Conservation (phyloP, 1,140 invertebrate genomes). For the Cecropterus lyciades region DNA sequence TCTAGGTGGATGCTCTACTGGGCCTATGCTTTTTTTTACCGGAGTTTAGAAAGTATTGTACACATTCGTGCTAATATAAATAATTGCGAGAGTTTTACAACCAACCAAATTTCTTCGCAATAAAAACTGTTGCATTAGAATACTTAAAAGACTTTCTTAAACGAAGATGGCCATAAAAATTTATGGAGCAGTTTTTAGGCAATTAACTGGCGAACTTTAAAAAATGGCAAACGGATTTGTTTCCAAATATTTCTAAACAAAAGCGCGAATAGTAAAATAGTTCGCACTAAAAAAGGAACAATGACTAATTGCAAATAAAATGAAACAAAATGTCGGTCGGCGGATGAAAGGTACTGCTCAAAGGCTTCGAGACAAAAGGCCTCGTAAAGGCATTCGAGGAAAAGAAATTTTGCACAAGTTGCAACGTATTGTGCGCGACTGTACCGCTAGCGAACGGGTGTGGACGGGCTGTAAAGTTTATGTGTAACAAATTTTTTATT, state of each 20-base stretch:
- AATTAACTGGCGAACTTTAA: slow-evolving; percentile 13
- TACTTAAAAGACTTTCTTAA: slow-evolving; percentile 22
- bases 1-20: too few relatives aligned
- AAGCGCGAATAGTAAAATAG: slow-evolving; percentile 46
- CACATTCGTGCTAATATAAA: background rate
- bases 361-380: slow-evolving; percentile 59
- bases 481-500: slow-evolving; percentile 36
- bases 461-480: slow-evolving; percentile 34
- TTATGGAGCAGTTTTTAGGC: slow-evolving; percentile 12
- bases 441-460: slow-evolving; percentile 34
- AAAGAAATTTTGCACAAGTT: slow-evolving; percentile 77
- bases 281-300: slow-evolving; percentile 50
- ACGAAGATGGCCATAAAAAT: slow-evolving; percentile 1
- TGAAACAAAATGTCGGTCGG: slow-evolving; percentile 38
- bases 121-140: slow-evolving; percentile 19
- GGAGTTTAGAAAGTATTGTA: background rate
- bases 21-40: too few relatives aligned
- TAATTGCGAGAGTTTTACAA: slow-evolving; percentile 10
- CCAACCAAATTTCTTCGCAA: slow-evolving; percentile 13
- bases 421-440: slow-evolving; percentile 42
- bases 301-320: slow-evolving; percentile 57
- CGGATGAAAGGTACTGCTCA: slow-evolving; percentile 40
- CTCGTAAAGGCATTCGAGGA: slow-evolving; percentile 69
- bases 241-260: slow-evolving; percentile 33
- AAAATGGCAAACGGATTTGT: slow-evolving; percentile 24